These are phyloP conservation scores for Ferdinandea cuprea DNA, from an alignment of 2,888 invertebrate genomes.

Conservation along the genomic window DNA sequence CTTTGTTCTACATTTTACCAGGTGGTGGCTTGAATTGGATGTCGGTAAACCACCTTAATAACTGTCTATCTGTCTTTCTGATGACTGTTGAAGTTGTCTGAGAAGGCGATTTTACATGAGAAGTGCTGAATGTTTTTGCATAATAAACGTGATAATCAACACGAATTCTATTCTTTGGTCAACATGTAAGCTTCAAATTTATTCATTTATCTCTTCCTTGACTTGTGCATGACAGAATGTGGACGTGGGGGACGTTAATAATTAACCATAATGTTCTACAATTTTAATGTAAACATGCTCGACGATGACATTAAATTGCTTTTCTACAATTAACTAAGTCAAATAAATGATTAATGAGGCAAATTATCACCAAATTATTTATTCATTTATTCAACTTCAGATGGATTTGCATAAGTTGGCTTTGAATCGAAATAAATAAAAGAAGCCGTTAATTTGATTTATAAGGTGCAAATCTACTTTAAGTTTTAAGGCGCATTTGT, in stretches of 20 bases:
- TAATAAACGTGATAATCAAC: conserved; percentile 16
- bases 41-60: not conserved
- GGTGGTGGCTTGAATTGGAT: no score
- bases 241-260: conserved; percentile 11
- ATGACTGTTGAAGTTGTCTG: not conserved
- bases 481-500: no score
- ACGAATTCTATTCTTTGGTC: not conserved
- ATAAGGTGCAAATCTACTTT: no score
- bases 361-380: conserved; percentile 1
- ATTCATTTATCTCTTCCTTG: conserved; percentile 18
- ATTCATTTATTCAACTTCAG: conserved; percentile 5
- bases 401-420: conserved; percentile 7
- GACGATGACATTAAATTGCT: conserved; percentile 19
- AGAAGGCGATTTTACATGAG: conserved; percentile 1
- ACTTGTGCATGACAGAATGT: conserved; percentile 20
- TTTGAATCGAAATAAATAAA: no score
- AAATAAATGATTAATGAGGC: conserved; percentile 6
- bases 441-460: no score
- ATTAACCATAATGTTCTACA: not conserved
- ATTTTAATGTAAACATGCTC: conserved; percentile 13
- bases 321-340: conserved; percentile 5
- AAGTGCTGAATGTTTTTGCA: not conserved
- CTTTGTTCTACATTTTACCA: not conserved
- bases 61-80: not conserved
- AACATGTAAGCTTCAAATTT: not conserved